Base-by-base conservation (phyloP, 2,113 vertebrate genomes). In the Zosterops japonicus region DNA sequence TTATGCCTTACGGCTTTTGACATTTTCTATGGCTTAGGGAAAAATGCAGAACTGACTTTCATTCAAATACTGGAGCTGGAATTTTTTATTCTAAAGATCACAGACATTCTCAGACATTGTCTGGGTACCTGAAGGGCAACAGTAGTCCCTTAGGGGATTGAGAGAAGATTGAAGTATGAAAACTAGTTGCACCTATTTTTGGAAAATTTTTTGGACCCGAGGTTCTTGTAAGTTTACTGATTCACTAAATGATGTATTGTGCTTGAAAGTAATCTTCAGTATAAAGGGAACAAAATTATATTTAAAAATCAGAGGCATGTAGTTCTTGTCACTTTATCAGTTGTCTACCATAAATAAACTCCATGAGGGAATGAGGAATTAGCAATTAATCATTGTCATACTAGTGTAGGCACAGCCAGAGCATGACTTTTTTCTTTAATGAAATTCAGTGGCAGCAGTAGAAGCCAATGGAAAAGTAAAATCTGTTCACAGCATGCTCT, bases 241-340 rank as follows among this genome's bases (percentile, higher is more conserved):
- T 83, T 94, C 78, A 77, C 7, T 82, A 36, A 63, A 47, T 72
- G 46, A 78, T 88, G 60, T 63, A 27, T 84, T 87, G 24, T 80
- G 13, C 68, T 87, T 91, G 50, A 87, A 79, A 93, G 79, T 42
- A 72, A 63, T 46, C 36, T 72, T 80, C 61, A 85, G 44, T 50
- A 85, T 75, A 67, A 25, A 70, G 29, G 19, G 87, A 93, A 94
- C 59, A 87, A 91, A 89, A 72, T 82, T 0, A 47, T 89, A 77
- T 84, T 94, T 96, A 76, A 95, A 82, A 92, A 83, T 79, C 39
- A 83, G 82, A 77, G 50, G 6, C 77, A 50, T 76, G 50, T 42
- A 63, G 69, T 72, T 84, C 69, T 91, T 89, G 70, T 84, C 53
- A 75, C 31, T 89, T 75, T 60, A 57, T 46, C 50, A 49, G 53